These are phyloP conservation scores for Eubasilissa regina DNA, from an alignment of 1,140 invertebrate genomes.

Conservation along the genomic window DNA sequence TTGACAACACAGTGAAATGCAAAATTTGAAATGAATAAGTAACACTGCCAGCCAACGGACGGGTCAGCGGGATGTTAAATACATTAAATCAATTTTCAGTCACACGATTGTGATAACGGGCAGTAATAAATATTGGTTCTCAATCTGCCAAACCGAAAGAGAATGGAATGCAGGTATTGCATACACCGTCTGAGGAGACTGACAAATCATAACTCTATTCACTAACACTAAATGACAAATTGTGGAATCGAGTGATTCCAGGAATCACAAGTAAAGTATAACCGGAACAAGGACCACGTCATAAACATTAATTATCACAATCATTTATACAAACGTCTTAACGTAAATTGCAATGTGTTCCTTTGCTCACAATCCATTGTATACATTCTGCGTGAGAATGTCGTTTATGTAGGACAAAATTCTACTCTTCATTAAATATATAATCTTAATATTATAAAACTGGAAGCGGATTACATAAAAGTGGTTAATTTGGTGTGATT, in stretches of 20 bases:
- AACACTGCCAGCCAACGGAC: constrained; percentile 2
- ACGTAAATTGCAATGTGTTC: constrained; percentile 53
- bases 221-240: constrained; percentile 56
- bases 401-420: constrained; percentile 13
- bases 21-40: constrained; percentile 59
- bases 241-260: constrained; percentile 55
- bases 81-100: constrained; percentile 36
- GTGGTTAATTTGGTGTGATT: constrained; percentile 58
- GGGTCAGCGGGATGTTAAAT: constrained; percentile 19
- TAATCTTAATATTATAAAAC: constrained; percentile 51
- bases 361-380: constrained; percentile 46
- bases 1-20: constrained; percentile 60
- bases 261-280: constrained; percentile 55
- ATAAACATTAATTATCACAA: constrained; percentile 56
- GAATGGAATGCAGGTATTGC: constrained; percentile 55
- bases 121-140: constrained; percentile 12
- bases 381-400: constrained; percentile 19
- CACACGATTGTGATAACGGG: constrained; percentile 18
- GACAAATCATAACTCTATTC: constrained; percentile 40
- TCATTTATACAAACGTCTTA: constrained; percentile 51
- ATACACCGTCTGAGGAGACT: constrained; percentile 37
- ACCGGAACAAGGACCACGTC: constrained; percentile 56
- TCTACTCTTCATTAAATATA: constrained; percentile 4
- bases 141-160: constrained; percentile 14
- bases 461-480: constrained; percentile 59